Evolutionary conservation across 2,113 vertebrate genomes (phyloP), one percentile per base, ranked within the genome.

Genomic region (Lamprotornis superbus): DNA sequence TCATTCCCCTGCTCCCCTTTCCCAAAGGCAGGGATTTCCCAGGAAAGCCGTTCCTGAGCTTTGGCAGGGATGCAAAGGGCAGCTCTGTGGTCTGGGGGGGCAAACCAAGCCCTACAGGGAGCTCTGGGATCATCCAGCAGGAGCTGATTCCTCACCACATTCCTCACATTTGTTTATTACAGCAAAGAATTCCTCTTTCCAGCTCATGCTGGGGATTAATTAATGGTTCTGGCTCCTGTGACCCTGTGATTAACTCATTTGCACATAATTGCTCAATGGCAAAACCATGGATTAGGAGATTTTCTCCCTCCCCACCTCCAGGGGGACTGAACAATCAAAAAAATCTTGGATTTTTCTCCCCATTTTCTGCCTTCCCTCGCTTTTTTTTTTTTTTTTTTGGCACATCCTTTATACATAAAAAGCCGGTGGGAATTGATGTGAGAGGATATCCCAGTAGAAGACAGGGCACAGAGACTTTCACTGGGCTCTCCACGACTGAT

Each of bases 181-280:
- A 31, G 73, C 73, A 83, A 42, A 89, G 92, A 53, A 94, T 95
- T 84, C 91, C 83, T 77, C 44, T 85, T 69, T 75, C 30, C 3
- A 0, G 73, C 89, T 92, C 92, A 27, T 90, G 63, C 91, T 96
- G 95, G 84, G 97, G 92, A 96, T 96, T 97, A 97, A 98, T 98
- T 96, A 98, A 97, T 87, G 94, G 86, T 74, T 94, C 87, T 88
- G 92, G 90, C 94, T 98, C 95, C 94, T 95, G 96, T 96, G 96
- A 97, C 96, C 97, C 94, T 78, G 70, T 90, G 93, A 97, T 97
- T 96, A 97, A 96, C 97, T 98, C 97, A 97, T 97, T 98, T 96
- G 94, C 90, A 95, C 84, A 68, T 97, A 97, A 98, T 97, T 95
- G 96, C 96, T 92, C n/a, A 20, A 97, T 96, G 94, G 95, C 82